A percentile compares a stretch with the other conserved stretches of the same genome.
Conservation (phyloP, 2,888 invertebrate genomes). For the Platynereis dumerilii region DNA sequence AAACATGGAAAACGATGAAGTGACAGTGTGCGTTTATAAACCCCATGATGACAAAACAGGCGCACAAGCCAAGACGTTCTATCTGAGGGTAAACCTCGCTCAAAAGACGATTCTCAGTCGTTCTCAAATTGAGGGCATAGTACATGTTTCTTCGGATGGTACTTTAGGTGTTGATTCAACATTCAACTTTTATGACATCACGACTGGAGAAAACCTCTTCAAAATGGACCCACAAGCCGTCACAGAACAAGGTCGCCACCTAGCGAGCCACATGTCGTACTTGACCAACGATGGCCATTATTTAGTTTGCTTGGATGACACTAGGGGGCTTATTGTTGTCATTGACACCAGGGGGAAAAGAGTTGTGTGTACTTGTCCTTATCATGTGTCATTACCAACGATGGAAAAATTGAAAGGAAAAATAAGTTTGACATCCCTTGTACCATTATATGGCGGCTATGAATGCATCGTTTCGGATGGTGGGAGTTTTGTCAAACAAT, state of each 20-base stretch:
- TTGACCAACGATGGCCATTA: not conserved
- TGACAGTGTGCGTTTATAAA: not conserved
- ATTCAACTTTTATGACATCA: not conserved
- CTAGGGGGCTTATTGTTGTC: not conserved
- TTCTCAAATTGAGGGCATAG: not conserved
- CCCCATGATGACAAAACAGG: too few relatives aligned
- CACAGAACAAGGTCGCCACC: not conserved
- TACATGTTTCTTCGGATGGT: not conserved
- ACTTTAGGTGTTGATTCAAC: not conserved
- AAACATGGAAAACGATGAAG: not conserved
- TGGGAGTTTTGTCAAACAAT: not conserved
- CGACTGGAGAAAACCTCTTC: constrained; percentile 2
- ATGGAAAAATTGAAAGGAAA: not conserved
- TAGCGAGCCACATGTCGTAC: not conserved
- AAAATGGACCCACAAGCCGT: not conserved
- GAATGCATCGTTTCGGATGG: not conserved
- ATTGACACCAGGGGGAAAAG: not conserved
- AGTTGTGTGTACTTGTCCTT: not conserved
- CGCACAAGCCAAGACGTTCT: too few relatives aligned
- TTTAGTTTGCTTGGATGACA: not conserved
- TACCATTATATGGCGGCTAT: constrained; percentile 5
- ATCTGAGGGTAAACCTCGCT: too few relatives aligned
- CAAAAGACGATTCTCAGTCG: too few relatives aligned
- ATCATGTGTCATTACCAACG: not conserved
- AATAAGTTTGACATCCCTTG: not conserved